Evolutionary conservation across 2,888 invertebrate species (phyloP), one percentile per base, ranked within the genome.

Genomic region (Philonicus albiceps): DNA sequence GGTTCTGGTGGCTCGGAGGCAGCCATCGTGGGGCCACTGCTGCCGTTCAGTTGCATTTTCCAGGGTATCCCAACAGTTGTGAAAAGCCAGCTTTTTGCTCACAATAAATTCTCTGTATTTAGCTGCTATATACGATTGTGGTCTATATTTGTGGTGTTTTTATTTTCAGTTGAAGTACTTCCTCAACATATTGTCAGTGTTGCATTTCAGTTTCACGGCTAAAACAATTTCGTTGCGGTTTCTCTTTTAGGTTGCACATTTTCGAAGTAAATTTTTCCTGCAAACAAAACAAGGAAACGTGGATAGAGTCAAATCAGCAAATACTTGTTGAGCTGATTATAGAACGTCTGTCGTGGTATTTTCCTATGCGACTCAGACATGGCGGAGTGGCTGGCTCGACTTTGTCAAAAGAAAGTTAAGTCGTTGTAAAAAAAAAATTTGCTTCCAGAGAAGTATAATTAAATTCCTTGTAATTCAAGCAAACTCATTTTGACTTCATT

Each of bases 1-100:
- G 92, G 92, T 90, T 92, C 92, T 91, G 92, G 92, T 89, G 92
- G 92, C 91, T 92, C 92, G 88, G 92, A 91, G 89, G 92, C 92
- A 90, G 92, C 92, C 92, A 92, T 92, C 89, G 91, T 91, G 89
- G 91, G 91, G 90, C 90, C 90, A 90, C 90, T 91, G 87, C 90
- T 90, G 88, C 92, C 91, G 91, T 92, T 92, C 90, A 92, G 91
- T 91, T 92, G 92, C 92, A 92, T 92, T 83, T 83, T 64, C 55
- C 43, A 49, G 53, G 31, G 49, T 84, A 19, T 87, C 74, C 86
- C 55, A 31, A 53, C 30, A 80, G 53, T 49, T 49, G 22, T 53
- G 30, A 53, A 80, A 80, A 80, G 53, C 80, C 80, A 80, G 80
- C 80, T 80, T 80, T 83, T 16, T 34, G 83, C n/a, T 37, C n/a